Evolutionary conservation across 2,888 invertebrate genomes (phyloP).

Genomic region (Helicoverpa assulta): DNA sequence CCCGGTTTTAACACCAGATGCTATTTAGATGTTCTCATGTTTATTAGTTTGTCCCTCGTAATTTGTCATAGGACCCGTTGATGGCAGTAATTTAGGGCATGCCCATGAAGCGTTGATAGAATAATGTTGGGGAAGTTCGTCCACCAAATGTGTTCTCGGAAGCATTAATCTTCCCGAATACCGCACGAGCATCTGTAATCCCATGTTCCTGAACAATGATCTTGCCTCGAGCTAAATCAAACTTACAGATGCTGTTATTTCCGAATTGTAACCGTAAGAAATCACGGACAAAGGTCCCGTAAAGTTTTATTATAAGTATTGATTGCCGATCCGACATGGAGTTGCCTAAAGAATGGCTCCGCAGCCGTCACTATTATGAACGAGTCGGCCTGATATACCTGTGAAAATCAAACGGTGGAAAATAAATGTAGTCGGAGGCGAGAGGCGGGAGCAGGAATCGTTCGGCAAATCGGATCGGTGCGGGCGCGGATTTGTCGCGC

Average conservation of each 20-base stretch:
- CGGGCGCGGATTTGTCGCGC: constrained; percentile 68
- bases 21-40: constrained; percentile 76
- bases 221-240: constrained; percentile 11
- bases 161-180: constrained; percentile 52
- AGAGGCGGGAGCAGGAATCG: constrained; percentile 61
- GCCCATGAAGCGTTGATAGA: constrained; percentile 67
- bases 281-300: constrained; percentile 38
- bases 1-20: constrained; percentile 80
- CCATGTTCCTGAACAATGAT: constrained; percentile 16
- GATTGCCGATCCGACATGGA: constrained; percentile 51
- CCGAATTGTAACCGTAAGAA: constrained; percentile 40
- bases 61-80: constrained; percentile 84
- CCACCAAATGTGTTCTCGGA: constrained; percentile 61
- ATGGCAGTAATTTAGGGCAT: constrained; percentile 79
- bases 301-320: constrained; percentile 57
- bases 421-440: constrained; percentile 73
- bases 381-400: constrained; percentile 78
- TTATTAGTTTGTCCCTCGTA: constrained; percentile 77
- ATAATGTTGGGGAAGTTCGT: constrained; percentile 65
- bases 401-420: constrained; percentile 76
- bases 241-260: constrained; percentile 23
- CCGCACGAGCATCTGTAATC: constrained; percentile 25
- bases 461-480: constrained; percentile 64
- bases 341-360: constrained; percentile 61
- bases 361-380: constrained; percentile 71